phyloP scores from a whole-genome alignment of 2,797 vertebrate species.

The Echiichthys vipera region DNA sequence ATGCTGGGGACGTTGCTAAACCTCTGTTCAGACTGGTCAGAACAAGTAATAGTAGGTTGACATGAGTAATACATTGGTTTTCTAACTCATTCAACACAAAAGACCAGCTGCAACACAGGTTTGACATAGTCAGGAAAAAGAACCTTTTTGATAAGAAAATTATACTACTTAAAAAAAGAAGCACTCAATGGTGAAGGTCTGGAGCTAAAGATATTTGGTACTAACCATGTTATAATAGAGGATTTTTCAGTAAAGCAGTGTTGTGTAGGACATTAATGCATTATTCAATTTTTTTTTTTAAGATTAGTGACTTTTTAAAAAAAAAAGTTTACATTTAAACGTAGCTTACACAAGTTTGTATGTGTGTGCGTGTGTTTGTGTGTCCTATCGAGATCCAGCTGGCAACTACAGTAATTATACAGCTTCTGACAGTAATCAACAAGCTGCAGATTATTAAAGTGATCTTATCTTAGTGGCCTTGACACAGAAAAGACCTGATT shows the following conservation, averaged over 20 bases:
- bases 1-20: constrained; percentile 68
- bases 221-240: constrained; percentile 49
- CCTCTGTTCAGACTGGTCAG: constrained; percentile 73
- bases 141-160: constrained; percentile 68
- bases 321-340: constrained; percentile 80
- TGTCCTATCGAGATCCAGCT: constrained; percentile 66
- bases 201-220: constrained; percentile 61
- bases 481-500: constrained; percentile 78
- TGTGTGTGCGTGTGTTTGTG: constrained; percentile 37
- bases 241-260: constrained; percentile 63
- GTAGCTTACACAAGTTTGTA: constrained; percentile 63
- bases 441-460: constrained; percentile 76
- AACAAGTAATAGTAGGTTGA: constrained; percentile 82
- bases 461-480: constrained; percentile 87
- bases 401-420: constrained; percentile 69
- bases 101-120: constrained; percentile 72
- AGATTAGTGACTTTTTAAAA: constrained; percentile 54
- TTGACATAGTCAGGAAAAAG: constrained; percentile 59
- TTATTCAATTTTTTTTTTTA: constrained; percentile 58
- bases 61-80: constrained; percentile 90
- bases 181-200: constrained; percentile 83
- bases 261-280: constrained; percentile 66
- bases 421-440: constrained; percentile 73
- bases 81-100: constrained; percentile 83
- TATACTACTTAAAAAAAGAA: constrained; percentile 16